phyloP scores from a whole-genome alignment of 2,888 invertebrate genomes.

The Dendrolimus houi region DNA sequence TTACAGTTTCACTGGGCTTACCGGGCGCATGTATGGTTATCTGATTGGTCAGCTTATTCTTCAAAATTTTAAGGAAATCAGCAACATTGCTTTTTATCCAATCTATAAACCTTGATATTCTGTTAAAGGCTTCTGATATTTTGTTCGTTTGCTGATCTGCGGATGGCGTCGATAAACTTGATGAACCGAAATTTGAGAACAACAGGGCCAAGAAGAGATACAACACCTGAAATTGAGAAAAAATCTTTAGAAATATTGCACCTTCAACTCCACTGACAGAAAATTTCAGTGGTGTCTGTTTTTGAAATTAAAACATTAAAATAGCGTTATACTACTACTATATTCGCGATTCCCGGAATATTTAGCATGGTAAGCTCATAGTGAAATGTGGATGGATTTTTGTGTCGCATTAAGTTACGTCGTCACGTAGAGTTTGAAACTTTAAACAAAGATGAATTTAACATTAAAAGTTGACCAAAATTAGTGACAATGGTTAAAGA shows the following conservation, averaged over 20 bases:
- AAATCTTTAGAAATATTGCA: neutral
- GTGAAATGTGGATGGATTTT: too few species aligned
- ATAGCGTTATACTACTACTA: too few species aligned
- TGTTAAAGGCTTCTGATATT: constrained; percentile 97
- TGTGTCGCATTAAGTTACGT: too few species aligned
- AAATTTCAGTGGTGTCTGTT: too few species aligned
- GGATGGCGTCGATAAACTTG: constrained; percentile 94
- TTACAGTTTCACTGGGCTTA: constrained; percentile 71
- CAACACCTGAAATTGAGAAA: constrained; percentile 83
- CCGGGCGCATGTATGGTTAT: constrained; percentile 97
- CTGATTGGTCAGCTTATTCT: constrained; percentile 95
- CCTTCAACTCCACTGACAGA: too few species aligned
- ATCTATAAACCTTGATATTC: constrained; percentile 91
- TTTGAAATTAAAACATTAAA: too few species aligned
- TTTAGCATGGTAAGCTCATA: too few species aligned
- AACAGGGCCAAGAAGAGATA: constrained; percentile 99
- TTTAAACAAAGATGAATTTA: too few species aligned
- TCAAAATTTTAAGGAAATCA: constrained; percentile 86
- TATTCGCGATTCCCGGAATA: too few species aligned
- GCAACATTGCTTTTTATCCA: constrained; percentile 89
- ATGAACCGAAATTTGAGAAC: constrained; percentile 98
- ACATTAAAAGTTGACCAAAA: too few species aligned
- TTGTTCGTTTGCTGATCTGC: constrained; percentile 98
- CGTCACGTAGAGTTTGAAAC: too few species aligned
- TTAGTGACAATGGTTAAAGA: too few species aligned